Evolutionary conservation across 2,888 invertebrate genomes (phyloP), one percentile per base, ranked within the genome.

Genomic region (Nemotelus nigrinus): DNA sequence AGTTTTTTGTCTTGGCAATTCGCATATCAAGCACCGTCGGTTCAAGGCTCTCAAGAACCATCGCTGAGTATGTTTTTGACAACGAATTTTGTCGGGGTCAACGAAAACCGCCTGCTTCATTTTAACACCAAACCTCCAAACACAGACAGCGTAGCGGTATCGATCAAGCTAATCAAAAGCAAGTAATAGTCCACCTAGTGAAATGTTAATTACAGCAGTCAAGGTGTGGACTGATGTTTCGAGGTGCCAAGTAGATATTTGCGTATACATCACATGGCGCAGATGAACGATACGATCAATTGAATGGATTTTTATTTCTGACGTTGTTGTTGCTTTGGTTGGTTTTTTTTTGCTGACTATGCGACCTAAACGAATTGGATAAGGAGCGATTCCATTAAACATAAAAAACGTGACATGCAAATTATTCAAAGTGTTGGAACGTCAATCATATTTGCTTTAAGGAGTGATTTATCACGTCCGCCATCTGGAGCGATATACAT

Each of bases 351-450:
- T 25, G 25, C 25, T 25, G 25, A 25, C 25, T 25, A 25, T 25
- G 25, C 25, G 25, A 57, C 25, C n/a, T n/a, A 4, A 10, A 3
- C 57, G 43, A 53, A 44, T 53, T 43, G 55, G 47, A 70, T 72
- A 74, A 74, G 48, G 43, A 48, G 63, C 48, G 55, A 74, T 63
- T 74, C 57, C 63, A 63, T 74, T 57, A 74, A 74, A 74, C 60
- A 50, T 45, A 65, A 79, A 72, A 79, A 78, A 65, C 79, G 78
- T 79, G 79, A 79, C 79, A 78, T 79, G 79, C 79, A 79, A 79
- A 79, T 79, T 79, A 79, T 79, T 79, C 79, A 79, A 78, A 79
- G 79, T 79, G 79, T 79, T 78, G 76, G 79, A 67, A 77, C 77
- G 78, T 79, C 79, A 79, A 79, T 79, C 79, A 79, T 79, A 79